Base-by-base conservation (phyloP, 1,140 invertebrate genomes). In the Hypothenemus hampei region DNA sequence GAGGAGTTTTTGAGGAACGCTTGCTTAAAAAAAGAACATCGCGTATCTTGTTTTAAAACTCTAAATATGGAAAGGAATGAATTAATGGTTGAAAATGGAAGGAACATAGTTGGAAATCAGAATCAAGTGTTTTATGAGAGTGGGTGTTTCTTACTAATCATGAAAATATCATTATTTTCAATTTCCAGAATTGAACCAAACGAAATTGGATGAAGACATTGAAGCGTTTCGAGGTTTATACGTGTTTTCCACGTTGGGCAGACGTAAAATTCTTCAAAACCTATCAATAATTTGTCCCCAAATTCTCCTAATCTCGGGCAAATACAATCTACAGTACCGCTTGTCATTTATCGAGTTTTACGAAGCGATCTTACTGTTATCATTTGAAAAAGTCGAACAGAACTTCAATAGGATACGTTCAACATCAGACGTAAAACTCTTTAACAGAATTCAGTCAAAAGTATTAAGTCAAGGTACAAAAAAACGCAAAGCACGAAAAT, bases 271-370 rank as follows among this genome's bases (percentile, higher is more conserved):
- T n/a, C 11, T 69, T 3, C 16, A 66, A 31, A 64, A 65, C 50
- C 57, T 74, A 24, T n/a, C 26, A 3, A 51, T 31, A 7, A 57
- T 68, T 20, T 74, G 72, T 58, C 68, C 70, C 15, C 35, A 29
- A 35, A 63, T 73, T 36, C 50, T 65, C 29, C 47, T 60, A 33
- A 57, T 67, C 5, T 55, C 40, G 1, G 61, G 64, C 60, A 7
- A 63, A 26, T 71, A 76, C 22, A 64, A 74, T 36, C 64, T 78
- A 31, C 65, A 75, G 37, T 74, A 78, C 54, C 63, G 73, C 51
- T 58, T 81, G 8, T 74, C 75, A 1, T 81, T 80, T 65, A 73
- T 78, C 22, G 78, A 81, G 65, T 80, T 80, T 68, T 80, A 76
- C 47, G 75, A 80, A 68, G 71, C 67, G 40, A 61, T 63, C 65